These are phyloP conservation scores for Callopanchax toddi DNA, from an alignment of 2,113 vertebrate genomes.

Conservation along the genomic window DNA sequence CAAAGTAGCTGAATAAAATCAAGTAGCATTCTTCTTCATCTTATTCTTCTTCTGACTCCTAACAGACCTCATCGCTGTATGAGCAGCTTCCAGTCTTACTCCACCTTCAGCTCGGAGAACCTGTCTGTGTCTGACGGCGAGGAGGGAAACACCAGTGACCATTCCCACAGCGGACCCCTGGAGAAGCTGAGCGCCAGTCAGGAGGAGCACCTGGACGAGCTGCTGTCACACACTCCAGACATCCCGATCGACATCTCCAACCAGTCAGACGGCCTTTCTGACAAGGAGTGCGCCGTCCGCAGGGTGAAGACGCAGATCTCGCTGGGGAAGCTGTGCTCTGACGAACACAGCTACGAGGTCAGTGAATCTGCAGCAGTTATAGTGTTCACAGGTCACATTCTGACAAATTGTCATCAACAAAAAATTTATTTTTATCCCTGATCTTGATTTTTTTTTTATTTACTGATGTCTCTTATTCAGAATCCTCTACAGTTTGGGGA, in stretches of 20 bases:
- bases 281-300: conserved; percentile 97
- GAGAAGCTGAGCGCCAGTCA: conserved; percentile 85
- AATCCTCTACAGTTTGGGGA: conserved; percentile 92
- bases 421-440: too few relatives aligned
- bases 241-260: conserved; percentile 98
- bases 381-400: too few relatives aligned
- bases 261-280: conserved; percentile 95
- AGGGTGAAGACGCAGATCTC: conserved; percentile 99
- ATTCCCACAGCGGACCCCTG: conserved; percentile 89
- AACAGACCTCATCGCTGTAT: conserved; percentile 93
- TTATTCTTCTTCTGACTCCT: background rate
- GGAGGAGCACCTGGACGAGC: conserved; percentile 90
- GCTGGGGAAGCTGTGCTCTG: conserved; percentile 92
- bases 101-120: conserved; percentile 98
- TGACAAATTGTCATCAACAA: too few relatives aligned
- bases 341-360: conserved; percentile 94
- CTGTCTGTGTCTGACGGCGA: conserved; percentile 96
- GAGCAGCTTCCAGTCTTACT: conserved; percentile 96
- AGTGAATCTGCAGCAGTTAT: conserved; percentile 33
- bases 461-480: conserved; percentile 62
- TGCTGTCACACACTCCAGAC: conserved; percentile 94
- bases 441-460: too few relatives aligned
- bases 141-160: conserved; percentile 98
- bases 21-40: background rate
- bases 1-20: too few relatives aligned